A percentile compares a stretch with the other conserved stretches of the same genome.
Evolutionary conservation across 2,797 vertebrate species (phyloP).

Genomic region (Glossophaga mutica): DNA sequence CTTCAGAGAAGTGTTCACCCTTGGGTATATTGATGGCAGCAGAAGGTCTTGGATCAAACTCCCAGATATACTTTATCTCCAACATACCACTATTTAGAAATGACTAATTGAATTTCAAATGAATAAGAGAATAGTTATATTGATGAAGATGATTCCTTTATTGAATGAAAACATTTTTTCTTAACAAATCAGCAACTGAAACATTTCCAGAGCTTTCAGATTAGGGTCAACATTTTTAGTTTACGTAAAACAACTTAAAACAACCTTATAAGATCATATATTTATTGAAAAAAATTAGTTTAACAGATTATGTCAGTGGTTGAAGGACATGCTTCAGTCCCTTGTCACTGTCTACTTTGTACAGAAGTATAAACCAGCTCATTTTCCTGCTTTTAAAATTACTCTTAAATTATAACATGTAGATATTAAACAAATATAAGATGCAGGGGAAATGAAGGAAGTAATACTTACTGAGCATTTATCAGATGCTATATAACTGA

Average conservation of each 20-base stretch:
- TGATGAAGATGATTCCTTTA: conserved; percentile 37
- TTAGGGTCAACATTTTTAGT: conserved; percentile 27
- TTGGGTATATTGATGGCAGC: conserved; percentile 43
- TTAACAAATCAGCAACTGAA: conserved; percentile 9
- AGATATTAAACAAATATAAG: conserved; percentile 47
- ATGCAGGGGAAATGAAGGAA: background rate
- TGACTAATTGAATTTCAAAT: conserved; percentile 51
- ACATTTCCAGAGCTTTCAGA: conserved; percentile 36
- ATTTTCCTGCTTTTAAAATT: conserved; percentile 44
- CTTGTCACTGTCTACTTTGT: conserved; percentile 1
- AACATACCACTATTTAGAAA: conserved; percentile 32
- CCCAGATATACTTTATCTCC: conserved; percentile 43
- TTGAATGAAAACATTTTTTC: conserved; percentile 63
- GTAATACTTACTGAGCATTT: conserved; percentile 13
- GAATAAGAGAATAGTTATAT: background rate
- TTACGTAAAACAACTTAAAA: conserved; percentile 49
- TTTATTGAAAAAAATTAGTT: conserved; percentile 62
- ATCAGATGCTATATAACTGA: background rate
- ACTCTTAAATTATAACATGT: background rate
- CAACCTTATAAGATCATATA: conserved; percentile 52
- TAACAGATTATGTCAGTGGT: conserved; percentile 33
- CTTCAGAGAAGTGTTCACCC: conserved; percentile 51
- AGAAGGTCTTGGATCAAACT: conserved; percentile 64
- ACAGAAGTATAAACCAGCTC: background rate
- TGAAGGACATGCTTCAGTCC: background rate